Conservation (phyloP, 2,113 vertebrate species). For the Heloderma charlesbogerti region DNA sequence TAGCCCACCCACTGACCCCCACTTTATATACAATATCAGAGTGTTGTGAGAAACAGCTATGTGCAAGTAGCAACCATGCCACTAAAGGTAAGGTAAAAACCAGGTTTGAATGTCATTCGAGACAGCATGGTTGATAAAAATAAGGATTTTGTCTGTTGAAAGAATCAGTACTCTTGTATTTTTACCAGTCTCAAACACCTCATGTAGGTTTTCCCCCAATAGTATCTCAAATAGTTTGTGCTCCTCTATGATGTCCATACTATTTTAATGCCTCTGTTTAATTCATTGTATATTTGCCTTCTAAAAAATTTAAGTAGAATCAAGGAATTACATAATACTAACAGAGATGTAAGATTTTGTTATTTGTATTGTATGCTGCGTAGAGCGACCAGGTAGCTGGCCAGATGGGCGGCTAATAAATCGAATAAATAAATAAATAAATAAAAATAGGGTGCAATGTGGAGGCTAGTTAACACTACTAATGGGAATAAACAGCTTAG, state of each 20-base stretch:
- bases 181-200: conserved; percentile 10
- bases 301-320: background rate
- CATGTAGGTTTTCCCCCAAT: conserved; percentile 8
- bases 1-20: no score
- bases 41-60: background rate
- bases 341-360: conserved; percentile 22
- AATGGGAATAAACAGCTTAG: background rate
- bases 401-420: no score
- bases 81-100: background rate
- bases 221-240: conserved; percentile 45
- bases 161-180: background rate
- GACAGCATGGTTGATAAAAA: background rate
- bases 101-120: background rate
- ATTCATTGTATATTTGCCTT: background rate
- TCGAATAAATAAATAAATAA: no score
- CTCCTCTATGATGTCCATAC: conserved; percentile 31
- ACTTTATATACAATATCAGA: background rate
- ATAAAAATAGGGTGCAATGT: background rate
- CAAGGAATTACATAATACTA: conserved; percentile 12
- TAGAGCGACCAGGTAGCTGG: no score
- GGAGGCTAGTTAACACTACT: background rate
- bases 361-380: no score
- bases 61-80: background rate
- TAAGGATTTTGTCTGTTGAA: background rate
- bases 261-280: conserved; percentile 48